Evolutionary conservation across 2,888 invertebrate species (phyloP), one percentile per base, ranked within the genome.

Genomic region (Campoplex capitator): DNA sequence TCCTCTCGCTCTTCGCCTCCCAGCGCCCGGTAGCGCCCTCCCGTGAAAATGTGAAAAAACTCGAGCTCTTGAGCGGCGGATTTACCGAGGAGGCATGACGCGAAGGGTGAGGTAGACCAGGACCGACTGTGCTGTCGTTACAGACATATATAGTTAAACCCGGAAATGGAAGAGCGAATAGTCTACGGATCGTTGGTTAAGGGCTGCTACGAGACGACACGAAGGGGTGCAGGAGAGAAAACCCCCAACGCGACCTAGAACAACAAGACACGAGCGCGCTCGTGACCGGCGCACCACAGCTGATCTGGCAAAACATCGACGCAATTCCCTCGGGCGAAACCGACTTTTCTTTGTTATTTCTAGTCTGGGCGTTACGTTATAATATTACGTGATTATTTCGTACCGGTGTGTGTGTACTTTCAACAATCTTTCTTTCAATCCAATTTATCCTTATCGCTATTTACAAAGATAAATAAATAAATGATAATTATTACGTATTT

Each of bases 191-290:
- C 35, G 54, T 45, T 23, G 45, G 48, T 51, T 38, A 56, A 42
- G 78, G 78, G 54, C 16, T 23, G 71, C 23, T 23, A 23, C 23
- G 23, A 23, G 23, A 23, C 32, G 75, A 65, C 70, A 76, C 58
- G 56, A 88, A 83, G 68, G 76, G 82, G 51, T 38, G 82, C 79
- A 70, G 84, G 84, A 85, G 88, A 88, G 86, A 88, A 77, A 87
- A 73, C 51, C 88, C 88, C 90, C 88, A 84, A 89, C 92, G 88
- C 91, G 92, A 93, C 92, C 92, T 93, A 92, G 91, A 92, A 89
- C 92, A 92, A 92, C 83, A 42, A 68, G 54, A 92, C 54, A 56
- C 18, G 68, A 56, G 35, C 42, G 35, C 42, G 42, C 58, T 54
- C 90, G 88, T 81, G 89, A 90, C 90, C 88, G 91, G 91, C 91